Percentiles rank a stretch among this genome's conserved stretches.
phyloP scores from a whole-genome alignment of 1,140 invertebrate genomes.

The Hycleus phaleratus region DNA sequence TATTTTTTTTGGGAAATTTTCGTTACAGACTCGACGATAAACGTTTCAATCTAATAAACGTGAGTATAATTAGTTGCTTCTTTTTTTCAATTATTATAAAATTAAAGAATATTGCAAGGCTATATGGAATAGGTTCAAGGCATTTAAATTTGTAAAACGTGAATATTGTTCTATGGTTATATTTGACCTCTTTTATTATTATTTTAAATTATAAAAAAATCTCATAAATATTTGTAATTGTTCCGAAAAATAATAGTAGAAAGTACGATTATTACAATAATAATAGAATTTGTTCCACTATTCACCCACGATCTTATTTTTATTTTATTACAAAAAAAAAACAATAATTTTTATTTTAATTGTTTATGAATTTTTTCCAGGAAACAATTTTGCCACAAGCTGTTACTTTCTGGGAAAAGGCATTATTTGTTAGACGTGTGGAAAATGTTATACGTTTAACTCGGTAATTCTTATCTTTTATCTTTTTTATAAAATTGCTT shows the following conservation, averaged over 20 bases:
- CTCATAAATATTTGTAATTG: no score
- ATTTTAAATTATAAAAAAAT: no score
- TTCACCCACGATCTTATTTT: background rate
- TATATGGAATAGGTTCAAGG: background rate
- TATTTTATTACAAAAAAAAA: background rate
- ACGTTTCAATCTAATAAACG: constrained; percentile 10
- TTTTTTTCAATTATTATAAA: background rate
- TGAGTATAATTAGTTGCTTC: background rate
- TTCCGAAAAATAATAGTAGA: no score
- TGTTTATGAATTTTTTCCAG: constrained; percentile 45
- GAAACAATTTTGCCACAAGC: constrained; percentile 85
- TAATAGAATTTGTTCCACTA: constrained; percentile 6
- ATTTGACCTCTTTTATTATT: background rate
- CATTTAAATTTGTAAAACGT: background rate
- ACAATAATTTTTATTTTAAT: constrained; percentile 3
- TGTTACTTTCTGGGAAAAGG: constrained; percentile 87
- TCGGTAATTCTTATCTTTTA: constrained; percentile 51
- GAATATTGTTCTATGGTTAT: background rate
- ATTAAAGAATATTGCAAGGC: background rate
- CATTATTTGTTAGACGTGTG: constrained; percentile 79
- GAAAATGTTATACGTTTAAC: constrained; percentile 77
- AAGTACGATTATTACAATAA: background rate
- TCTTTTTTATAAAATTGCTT: no score
- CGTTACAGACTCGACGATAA: constrained; percentile 9
- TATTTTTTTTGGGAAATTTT: constrained; percentile 6